Percentiles rank a stretch among this genome's conserved stretches.
These are phyloP conservation scores for Tiliacea citrago DNA, from an alignment of 2,888 invertebrate genomes.

Conservation along the genomic window DNA sequence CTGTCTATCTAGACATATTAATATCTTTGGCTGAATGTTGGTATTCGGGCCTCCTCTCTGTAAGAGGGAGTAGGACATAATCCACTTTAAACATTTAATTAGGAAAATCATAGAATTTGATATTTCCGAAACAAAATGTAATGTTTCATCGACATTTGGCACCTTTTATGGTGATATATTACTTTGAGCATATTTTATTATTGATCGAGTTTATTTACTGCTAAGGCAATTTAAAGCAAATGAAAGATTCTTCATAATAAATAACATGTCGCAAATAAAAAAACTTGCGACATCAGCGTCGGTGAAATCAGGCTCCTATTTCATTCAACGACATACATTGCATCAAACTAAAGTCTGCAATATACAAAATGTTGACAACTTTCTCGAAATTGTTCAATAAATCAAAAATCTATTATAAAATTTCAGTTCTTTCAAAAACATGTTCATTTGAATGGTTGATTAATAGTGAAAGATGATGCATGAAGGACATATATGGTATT, in stretches of 20 bases:
- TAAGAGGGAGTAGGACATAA: neutral
- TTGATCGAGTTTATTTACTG: neutral
- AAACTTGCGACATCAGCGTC: neutral
- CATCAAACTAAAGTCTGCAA: constrained; percentile 12
- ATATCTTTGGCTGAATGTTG: too few relatives aligned
- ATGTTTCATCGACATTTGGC: neutral
- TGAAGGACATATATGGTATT: constrained; percentile 21
- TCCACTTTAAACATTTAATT: neutral
- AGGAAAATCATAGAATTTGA: neutral
- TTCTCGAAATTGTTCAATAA: constrained; percentile 26
- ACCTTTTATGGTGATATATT: neutral
- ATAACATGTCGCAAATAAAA: neutral
- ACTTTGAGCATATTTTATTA: neutral
- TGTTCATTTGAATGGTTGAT: neutral
- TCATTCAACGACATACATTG: constrained; percentile 5
- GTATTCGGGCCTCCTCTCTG: too few relatives aligned
- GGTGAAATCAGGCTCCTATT: constrained; percentile 37
- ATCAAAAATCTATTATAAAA: constrained; percentile 42
- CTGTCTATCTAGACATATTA: too few relatives aligned
- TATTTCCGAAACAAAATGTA: neutral
- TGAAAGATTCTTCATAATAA: neutral
- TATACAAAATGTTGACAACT: constrained; percentile 15
- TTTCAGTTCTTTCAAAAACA: constrained; percentile 58
- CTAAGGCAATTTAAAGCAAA: neutral
- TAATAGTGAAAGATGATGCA: constrained; percentile 22